Base-by-base conservation (phyloP, 2,888 invertebrate genomes). In the Mechanitis mazaeus region DNA sequence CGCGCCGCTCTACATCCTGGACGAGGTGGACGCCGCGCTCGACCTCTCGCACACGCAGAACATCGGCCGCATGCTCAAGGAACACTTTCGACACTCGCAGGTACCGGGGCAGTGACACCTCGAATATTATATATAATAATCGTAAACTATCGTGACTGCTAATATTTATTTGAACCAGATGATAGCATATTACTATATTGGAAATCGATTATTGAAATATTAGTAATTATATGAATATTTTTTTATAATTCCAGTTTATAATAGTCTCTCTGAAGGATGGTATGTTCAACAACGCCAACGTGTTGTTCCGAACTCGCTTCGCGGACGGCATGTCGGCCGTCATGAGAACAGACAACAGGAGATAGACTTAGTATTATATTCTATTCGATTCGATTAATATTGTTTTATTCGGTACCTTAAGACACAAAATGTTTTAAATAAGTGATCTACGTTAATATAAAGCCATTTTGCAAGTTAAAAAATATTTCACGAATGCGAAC, bases 261-360 rank as follows among this genome's bases (percentile, higher is more conserved):
- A 95, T 99, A 67, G 99, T 99, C 1, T 99, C 99, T 0, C 91
- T 99, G 55, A 99, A 99, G 80, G 98, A 99, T 83, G 99, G 99
- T 38, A 99, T 99, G 97, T 99, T 99, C 90, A 98, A 96, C 87
- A 98, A 99, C 87, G 99, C 99, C 0, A 99, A 99, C 86, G 98
- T 99, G 33, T 85, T 99, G 60, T 99, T 97, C 91, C 94, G 96
- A 60, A 99, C 99, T 0, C 94, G 94, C 74, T 98, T 99, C 85
- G 93, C 96, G 38, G 98, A 99, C 87, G 99, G 99, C 58, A 96
- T 97, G 87, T 99, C 99, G 0, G 93, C 94, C 3, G 95, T 99
- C 45, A 92, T 93, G 42, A 92, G 96, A 66, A 94, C 92, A 3
- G 92, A 77, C 71, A 81, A 79, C 78, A 63, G 75, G 2, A 69